Conservation (phyloP, 2,113 vertebrate genomes). For the Melanerpes aurifrons region DNA sequence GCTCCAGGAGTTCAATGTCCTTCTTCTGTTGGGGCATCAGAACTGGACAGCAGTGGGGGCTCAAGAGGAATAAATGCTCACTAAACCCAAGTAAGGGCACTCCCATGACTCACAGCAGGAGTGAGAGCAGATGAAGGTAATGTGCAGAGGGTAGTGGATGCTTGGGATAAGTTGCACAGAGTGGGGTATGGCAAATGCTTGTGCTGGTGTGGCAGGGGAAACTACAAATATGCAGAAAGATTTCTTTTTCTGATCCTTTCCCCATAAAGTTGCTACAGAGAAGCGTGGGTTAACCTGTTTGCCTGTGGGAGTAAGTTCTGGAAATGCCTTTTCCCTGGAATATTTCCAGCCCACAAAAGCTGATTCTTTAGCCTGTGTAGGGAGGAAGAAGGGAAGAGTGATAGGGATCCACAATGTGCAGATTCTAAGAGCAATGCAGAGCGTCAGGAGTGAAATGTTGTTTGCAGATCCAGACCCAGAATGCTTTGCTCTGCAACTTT, state of each 20-base stretch:
- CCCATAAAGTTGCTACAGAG: background rate
- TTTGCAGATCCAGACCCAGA: background rate
- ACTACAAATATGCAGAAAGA: background rate
- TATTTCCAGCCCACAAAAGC: background rate
- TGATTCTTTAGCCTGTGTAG: background rate
- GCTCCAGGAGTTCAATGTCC: too few relatives aligned
- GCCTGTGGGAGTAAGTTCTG: background rate
- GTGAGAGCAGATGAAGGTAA: background rate
- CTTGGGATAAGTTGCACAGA: background rate
- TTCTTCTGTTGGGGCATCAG: too few relatives aligned
- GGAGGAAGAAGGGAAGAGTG: background rate
- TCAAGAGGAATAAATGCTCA: too few relatives aligned
- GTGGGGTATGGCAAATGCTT: background rate
- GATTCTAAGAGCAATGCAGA: background rate
- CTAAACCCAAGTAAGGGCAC: background rate
- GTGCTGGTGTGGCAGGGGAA: background rate
- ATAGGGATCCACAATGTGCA: background rate
- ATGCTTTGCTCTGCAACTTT: constrained; percentile 13
- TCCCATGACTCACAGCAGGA: background rate
- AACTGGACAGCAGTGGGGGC: too few relatives aligned
- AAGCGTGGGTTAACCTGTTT: background rate
- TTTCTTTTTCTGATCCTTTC: background rate
- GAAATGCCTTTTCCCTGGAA: background rate
- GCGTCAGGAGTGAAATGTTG: background rate
- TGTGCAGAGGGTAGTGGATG: rapidly evolving